These are phyloP conservation scores for Bambusicola thoracicus DNA, from an alignment of 2,113 vertebrate species.

Conservation along the genomic window DNA sequence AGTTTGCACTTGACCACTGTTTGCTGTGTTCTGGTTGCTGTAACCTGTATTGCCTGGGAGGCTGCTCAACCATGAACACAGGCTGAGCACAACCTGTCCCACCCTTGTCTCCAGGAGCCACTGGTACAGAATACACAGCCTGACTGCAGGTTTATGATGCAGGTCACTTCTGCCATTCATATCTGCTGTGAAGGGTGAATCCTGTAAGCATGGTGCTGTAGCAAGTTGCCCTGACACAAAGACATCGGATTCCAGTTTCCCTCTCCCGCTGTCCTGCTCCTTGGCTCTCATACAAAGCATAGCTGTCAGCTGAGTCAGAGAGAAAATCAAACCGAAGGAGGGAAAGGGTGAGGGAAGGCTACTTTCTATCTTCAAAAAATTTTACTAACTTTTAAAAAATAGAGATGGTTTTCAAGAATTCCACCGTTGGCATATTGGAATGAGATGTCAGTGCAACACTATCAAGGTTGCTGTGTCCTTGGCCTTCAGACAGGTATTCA, in stretches of 20 bases:
- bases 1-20: neutral
- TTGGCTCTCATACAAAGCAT: neutral
- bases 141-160: neutral
- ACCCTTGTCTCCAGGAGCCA: neutral
- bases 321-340: neutral
- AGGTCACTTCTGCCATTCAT: neutral
- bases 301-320: neutral
- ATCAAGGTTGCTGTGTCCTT: neutral
- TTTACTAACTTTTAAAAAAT: neutral
- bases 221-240: neutral
- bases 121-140: neutral
- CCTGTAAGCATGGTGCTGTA: neutral
- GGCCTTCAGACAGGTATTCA: neutral
- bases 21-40: neutral
- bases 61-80: neutral
- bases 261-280: neutral
- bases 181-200: neutral
- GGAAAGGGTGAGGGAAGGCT: neutral
- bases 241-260: neutral
- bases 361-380: neutral
- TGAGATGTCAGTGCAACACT: neutral
- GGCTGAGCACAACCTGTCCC: neutral
- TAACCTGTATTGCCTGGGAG: neutral
- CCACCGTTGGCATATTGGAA: neutral
- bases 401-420: neutral